Evolutionary conservation across 2,113 vertebrate genomes (phyloP), one percentile per base, ranked within the genome.

Genomic region (Falcunculus frontatus): DNA sequence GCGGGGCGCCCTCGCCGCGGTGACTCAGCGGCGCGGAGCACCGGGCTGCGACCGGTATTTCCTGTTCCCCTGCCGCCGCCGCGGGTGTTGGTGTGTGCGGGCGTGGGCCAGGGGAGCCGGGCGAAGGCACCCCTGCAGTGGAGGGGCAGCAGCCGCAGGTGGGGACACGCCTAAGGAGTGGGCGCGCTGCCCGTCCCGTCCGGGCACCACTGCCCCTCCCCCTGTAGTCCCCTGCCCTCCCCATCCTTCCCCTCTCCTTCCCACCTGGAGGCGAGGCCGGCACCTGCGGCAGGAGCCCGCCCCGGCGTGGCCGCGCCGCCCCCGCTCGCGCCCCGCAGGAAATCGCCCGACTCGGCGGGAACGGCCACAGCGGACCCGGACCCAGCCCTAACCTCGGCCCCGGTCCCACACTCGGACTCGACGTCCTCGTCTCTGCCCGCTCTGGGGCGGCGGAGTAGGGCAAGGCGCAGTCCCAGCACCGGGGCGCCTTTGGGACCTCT

Each of bases 1-100:
- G 63, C 41, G 69, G 50, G 77, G 86, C 55, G 50, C 77, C 73
- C 59, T 41, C 30, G 44, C 37, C 29, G 41, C 9, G 14, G 86
- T 96, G 97, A 97, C 89, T 95, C 83, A 96, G 79, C 93, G 22
- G 15, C 32, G 81, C 6, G 56, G 50, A 75, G 85, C 4, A 84
- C 96, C 92, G 29, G 47, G 76, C 89, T 89, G 84, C 80, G 94
- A 97, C 98, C 96, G 96, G 98, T 97, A 97, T 98, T 98, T 98
- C 98, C 97, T 97, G 98, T 94, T 87, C 70, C n/a, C 55, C 55
- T 35, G 50, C 73, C 84, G 53, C 44, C 57, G 64, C 81, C 91
- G 49, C 25, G 80, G 11, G 81, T 9, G 79, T 32, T n/a, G 17
- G 41, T 25, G 78, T 18, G 41, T 22, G 79, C 39, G 53, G 16